Evolutionary conservation across 1,140 invertebrate species (phyloP), one percentile per base, ranked within the genome.

Genomic region (Procambarus virginalis): DNA sequence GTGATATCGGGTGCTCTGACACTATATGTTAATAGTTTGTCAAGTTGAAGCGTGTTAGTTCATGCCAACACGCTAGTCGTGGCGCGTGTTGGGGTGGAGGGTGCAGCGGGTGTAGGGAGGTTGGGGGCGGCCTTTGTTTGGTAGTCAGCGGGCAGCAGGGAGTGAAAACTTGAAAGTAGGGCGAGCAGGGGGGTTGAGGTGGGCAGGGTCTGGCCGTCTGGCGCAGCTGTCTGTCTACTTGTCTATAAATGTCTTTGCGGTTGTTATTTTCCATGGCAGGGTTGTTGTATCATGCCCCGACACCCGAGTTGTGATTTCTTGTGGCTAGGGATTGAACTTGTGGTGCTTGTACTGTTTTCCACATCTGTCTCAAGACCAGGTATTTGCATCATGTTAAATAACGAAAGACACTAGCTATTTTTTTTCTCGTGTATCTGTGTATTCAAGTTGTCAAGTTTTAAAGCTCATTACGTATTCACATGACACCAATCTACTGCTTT

Each of bases 151-250:
- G n/a, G 68, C 68, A 73, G 68, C n/a, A 73, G 68, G n/a, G 68
- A 73, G 68, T 73, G 68, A 73, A 73, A 73, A 22, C 68, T 22
- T 34, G 68, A 73, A 73, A 73, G 68, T 73, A 73, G 68, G 68
- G 68, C 68, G 68, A 9, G 68, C 68, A 34, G n/a, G 68, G 55
- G 55, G 55, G 20, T 9, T 55, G 17, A 64, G 60, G 10, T 20
- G 60, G 60, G 60, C 60, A 20, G 60, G 55, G 12, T 64, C 68
- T 1, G 68, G 68, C 6, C 34, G 68, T 22, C 68, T 22, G n/a
- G 60, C n/a, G 68, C 68, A 34, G n/a, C 68, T 73, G 68, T 73
- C 68, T 73, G 68, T 10, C n/a, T 73, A 8, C 22, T 10, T 73
- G 68, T 34, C 68, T 73, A n/a, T 73, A 3, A 34, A 34, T 73